Evolutionary conservation across 2,888 invertebrate genomes (phyloP), one percentile per base, ranked within the genome.

Genomic region (Serripes groenlandicus): DNA sequence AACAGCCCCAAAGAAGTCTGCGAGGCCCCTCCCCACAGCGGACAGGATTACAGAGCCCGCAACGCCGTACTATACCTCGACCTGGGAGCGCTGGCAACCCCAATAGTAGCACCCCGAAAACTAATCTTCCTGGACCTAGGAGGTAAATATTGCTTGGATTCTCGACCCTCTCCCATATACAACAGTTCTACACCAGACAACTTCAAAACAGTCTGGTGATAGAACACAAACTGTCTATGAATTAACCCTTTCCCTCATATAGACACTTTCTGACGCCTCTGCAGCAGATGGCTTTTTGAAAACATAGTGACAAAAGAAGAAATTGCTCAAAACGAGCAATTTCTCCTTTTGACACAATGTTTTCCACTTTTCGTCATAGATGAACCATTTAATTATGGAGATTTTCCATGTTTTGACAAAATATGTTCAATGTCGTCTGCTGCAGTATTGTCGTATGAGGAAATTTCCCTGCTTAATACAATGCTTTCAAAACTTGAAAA

Each of bases 21-120:
- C 82, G 91, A 35, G 89, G 91, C 5, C 77, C 89, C 9, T 92
- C 92, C 18, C 93, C 92, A 28, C 88, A 90, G 69, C 83, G 91
- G 60, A 89, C 88, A 71, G 92, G 92, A 56, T 87, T 93, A 42
- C 92, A 92, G 28, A 90, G 88, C n/a, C 92, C 92, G 18, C 83
- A 77, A n/a, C 54, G 91, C 32, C 84, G 90, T 32, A 88, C 91
- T 18, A 91, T 92, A 62, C 91, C 92, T 11, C 85, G 88, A 7
- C 83, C 86, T 78, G 86, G 75, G 15, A 87, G 87, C 34, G 78
- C 87, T 71, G 84, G 72, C 30, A 75, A 83, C 18, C 86, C 86
- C 30, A 73, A 85, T 32, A 80, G 90, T 28, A 89, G 90, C 26
- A n/a, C n/a, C n/a, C n/a, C n/a, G n/a, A n/a, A n/a, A n/a, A n/a